A percentile compares a stretch with the other conserved stretches of the same genome.
These are phyloP conservation scores for Tinea trinotella DNA, from an alignment of 2,888 invertebrate genomes.

Conservation along the genomic window DNA sequence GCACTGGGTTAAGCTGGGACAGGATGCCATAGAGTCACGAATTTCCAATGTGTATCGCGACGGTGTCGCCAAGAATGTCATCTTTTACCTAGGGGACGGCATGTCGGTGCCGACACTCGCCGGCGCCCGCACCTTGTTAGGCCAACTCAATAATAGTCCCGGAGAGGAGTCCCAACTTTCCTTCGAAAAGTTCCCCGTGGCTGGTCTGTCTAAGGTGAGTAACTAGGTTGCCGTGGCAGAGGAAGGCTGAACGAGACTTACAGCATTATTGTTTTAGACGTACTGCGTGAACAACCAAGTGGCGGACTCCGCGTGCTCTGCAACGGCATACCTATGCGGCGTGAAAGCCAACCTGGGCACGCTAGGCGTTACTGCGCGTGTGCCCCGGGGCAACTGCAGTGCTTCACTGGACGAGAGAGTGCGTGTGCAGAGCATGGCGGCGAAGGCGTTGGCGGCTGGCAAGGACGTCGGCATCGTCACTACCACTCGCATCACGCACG, in stretches of 20 bases:
- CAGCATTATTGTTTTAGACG: conserved; percentile 57
- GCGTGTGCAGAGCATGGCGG: conserved; percentile 65
- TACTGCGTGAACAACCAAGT: conserved; percentile 64
- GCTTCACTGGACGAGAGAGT: conserved; percentile 40
- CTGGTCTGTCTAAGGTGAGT: too few species aligned
- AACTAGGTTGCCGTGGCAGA: too few species aligned
- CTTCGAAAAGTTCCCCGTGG: conserved; percentile 75
- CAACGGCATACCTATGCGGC: conserved; percentile 65
- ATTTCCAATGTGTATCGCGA: conserved; percentile 21
- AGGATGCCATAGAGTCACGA: neutral
- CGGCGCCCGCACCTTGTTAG: too few species aligned
- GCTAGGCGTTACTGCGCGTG: conserved; percentile 60
- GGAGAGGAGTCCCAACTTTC: conserved; percentile 73
- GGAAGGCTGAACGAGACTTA: too few species aligned
- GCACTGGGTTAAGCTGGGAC: too few species aligned
- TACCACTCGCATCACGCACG: conserved; percentile 84
- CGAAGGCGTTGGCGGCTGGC: conserved; percentile 67
- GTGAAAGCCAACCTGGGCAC: conserved; percentile 60
- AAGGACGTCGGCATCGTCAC: conserved; percentile 76
- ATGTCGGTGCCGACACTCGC: too few species aligned
- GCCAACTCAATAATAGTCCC: conserved; percentile 45
- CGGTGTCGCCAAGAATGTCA: conserved; percentile 11
- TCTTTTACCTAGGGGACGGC: neutral
- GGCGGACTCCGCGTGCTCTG: conserved; percentile 68
- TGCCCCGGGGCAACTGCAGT: conserved; percentile 56